Conservation (phyloP, 2,888 invertebrate species). For the Erebia ligea region DNA sequence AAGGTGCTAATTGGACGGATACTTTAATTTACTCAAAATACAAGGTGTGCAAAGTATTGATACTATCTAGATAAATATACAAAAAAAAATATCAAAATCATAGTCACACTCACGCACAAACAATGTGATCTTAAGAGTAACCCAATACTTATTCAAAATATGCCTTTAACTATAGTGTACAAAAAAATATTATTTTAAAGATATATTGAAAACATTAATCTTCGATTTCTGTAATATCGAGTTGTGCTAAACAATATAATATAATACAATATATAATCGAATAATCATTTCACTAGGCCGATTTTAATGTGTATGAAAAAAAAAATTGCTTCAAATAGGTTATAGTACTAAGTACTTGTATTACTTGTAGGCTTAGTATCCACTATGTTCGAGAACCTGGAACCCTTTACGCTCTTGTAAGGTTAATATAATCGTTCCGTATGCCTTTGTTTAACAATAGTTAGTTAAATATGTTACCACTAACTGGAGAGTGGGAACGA, state of each 20-base stretch:
- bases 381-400: neutral
- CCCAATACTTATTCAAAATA: constrained; percentile 49
- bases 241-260: constrained; percentile 47
- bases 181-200: constrained; percentile 40
- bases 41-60: constrained; percentile 30
- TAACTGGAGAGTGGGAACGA: neutral
- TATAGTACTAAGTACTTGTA: constrained; percentile 61
- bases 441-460: too few relatives aligned
- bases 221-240: constrained; percentile 53
- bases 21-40: constrained; percentile 10
- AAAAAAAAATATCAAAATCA: constrained; percentile 29
- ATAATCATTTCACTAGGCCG: constrained; percentile 52
- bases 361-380: neutral
- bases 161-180: constrained; percentile 57
- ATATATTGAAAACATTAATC: constrained; percentile 37
- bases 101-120: constrained; percentile 72
- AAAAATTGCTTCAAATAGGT: constrained; percentile 68
- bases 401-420: neutral
- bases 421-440: too few relatives aligned
- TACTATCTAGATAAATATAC: constrained; percentile 11
- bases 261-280: constrained; percentile 37
- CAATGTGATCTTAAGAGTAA: constrained; percentile 58
- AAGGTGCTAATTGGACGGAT: neutral
- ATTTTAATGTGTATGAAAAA: constrained; percentile 55
- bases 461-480: neutral